These are phyloP conservation scores for Drosophila neocordata DNA, from an alignment of 1,140 invertebrate species.

Conservation along the genomic window DNA sequence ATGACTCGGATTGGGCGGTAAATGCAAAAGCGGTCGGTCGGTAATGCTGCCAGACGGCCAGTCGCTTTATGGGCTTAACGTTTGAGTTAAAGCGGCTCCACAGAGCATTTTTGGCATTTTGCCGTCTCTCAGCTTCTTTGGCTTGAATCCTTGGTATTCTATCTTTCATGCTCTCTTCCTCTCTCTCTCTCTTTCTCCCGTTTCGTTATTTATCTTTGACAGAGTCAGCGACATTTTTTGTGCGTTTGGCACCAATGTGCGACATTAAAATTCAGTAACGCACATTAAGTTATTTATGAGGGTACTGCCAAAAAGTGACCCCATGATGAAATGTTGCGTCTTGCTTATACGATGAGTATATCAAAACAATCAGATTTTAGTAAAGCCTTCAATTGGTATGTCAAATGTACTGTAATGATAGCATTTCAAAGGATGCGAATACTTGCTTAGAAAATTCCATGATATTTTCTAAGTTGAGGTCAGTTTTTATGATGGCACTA, in stretches of 20 bases:
- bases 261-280: constrained; percentile 58
- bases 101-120: constrained; percentile 37
- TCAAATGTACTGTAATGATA: constrained; percentile 4
- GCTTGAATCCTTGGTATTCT: too few relatives aligned
- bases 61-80: constrained; percentile 50
- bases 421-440: background rate
- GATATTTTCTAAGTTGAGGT: background rate
- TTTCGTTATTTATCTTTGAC: constrained; percentile 31
- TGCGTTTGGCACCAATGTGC: constrained; percentile 29
- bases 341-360: background rate
- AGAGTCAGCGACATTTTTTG: constrained; percentile 41
- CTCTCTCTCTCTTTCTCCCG: background rate
- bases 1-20: constrained; percentile 27
- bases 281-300: constrained; percentile 58
- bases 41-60: constrained; percentile 8
- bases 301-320: background rate
- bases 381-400: background rate
- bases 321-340: constrained; percentile 2
- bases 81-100: constrained; percentile 46
- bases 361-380: constrained; percentile 8
- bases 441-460: background rate
- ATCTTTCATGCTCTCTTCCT: background rate
- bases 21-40: constrained; percentile 45
- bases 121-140: constrained; percentile 7
- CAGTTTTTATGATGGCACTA: background rate